Evolutionary conservation across 1,140 invertebrate species (phyloP).

Genomic region (Sesamia nonagrioides): DNA sequence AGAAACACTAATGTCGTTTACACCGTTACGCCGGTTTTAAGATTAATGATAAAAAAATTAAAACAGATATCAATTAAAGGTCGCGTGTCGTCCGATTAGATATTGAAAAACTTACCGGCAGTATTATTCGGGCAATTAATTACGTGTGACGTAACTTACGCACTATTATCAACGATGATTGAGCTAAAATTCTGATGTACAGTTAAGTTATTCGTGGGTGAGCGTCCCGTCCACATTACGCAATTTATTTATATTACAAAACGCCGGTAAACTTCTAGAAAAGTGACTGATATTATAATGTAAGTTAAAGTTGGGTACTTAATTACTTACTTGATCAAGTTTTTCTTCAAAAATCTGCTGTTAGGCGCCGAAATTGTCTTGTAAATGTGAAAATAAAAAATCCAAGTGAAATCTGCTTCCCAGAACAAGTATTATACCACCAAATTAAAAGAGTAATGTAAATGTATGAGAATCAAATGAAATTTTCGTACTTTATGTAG

Average conservation of each 20-base stretch:
- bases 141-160: conserved; percentile 25
- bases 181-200: conserved; percentile 1
- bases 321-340: conserved; percentile 50
- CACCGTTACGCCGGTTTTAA: background rate
- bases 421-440: conserved; percentile 30
- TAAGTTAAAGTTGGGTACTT: conserved; percentile 33
- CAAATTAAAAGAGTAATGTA: conserved; percentile 8
- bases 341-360: conserved; percentile 15
- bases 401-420: conserved; percentile 44
- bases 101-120: conserved; percentile 27
- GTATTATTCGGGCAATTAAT: conserved; percentile 20
- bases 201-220: conserved; percentile 37
- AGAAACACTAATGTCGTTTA: background rate
- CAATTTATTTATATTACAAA: conserved; percentile 43
- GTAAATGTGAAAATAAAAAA: conserved; percentile 47
- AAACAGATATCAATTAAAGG: conserved; percentile 28
- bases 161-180: conserved; percentile 37
- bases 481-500: conserved; percentile 18
- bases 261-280: conserved; percentile 44
- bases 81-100: conserved; percentile 1
- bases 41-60: conserved; percentile 23
- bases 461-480: background rate
- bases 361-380: conserved; percentile 1
- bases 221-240: conserved; percentile 16
- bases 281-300: background rate